A percentile compares a stretch with the other conserved stretches of the same genome.
phyloP scores from a whole-genome alignment of 2,797 vertebrate species.

The Stomatorhinus walkeri region DNA sequence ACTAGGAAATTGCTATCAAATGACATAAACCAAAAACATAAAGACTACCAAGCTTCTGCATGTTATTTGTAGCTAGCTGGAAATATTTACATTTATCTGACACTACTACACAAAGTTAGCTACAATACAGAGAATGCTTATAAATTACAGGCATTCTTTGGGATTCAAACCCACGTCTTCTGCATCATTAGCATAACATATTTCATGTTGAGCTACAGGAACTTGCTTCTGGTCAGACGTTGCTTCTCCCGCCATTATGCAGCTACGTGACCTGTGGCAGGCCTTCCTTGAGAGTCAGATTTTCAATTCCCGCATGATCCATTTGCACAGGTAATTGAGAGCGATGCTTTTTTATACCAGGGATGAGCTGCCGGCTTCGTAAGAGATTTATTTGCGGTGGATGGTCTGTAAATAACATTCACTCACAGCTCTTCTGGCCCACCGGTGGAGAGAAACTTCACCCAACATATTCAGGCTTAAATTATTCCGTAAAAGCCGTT shows the following conservation, averaged over 20 bases:
- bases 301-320: not conserved
- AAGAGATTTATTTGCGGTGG: not conserved
- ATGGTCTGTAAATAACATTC: not conserved
- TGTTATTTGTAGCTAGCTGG: not conserved
- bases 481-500: not conserved
- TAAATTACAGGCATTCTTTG: not conserved
- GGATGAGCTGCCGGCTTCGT: not conserved
- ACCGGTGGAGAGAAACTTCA: not conserved
- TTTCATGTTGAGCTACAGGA: not conserved
- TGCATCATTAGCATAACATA: not conserved
- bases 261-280: not conserved
- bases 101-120: not conserved
- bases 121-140: not conserved
- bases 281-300: not conserved
- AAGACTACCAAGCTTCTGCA: not conserved
- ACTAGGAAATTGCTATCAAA: not conserved
- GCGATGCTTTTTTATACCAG: constrained; percentile 4
- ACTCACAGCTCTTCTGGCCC: not conserved
- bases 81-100: not conserved
- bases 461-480: not conserved
- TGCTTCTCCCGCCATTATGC: not conserved
- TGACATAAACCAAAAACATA: not conserved
- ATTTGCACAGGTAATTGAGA: constrained; percentile 15
- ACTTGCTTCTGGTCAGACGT: not conserved
- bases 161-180: not conserved